Base-by-base conservation (phyloP, 30 jellyfish, hydroid and myxozoan species). In the Hydractinia echinata region DNA sequence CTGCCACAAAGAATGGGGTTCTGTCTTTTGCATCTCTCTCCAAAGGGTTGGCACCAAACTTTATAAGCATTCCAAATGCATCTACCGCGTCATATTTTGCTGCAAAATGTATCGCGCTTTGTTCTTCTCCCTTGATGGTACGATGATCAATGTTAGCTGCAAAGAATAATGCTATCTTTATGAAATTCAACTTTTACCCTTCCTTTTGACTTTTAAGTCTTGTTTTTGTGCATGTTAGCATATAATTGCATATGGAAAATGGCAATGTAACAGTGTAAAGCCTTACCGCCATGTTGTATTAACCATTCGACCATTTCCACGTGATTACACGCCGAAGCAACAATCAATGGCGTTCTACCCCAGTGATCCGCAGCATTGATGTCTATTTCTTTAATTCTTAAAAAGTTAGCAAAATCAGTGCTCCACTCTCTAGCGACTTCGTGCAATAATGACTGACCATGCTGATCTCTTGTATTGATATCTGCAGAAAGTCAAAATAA, bases 341-440 rank as follows among this genome's bases (percentile, higher is more conserved):
- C 69, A 68, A 86, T 87, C 64, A 91, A 86, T 18, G 97, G 97
- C 20, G 96, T 86, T 52, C 97, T 73, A 5, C 97, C 97, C 55
- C 68, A 91, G 16, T 70, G 30, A 79, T 91, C 97, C 4, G 91
- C 88, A 53, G 30, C 66, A 82, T 86, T 89, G 66, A 91, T 82
- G 15, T 91, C 87, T 15, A 88, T 94, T 5, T 92, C 95, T 60
- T 86, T 62, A 13, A 62, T 79, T 66, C 81, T 48, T 68, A 85
- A 55, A 53, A 72, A 84, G 30, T 70, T 79, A 39, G 96, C 97
- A 6, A 79, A 85, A 19, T 82, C 97, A 61, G 76, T 72, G 51
- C 64, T 74, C 97, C 97, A 91, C 55, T 91, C 84, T 54, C 97
- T 55, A 5, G 85, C 97, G 8, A 91, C 91, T 73, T 86, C 97